Evolutionary conservation across 2,888 invertebrate species (phyloP), one percentile per base, ranked within the genome.

Genomic region (Drosophila neoperkinsi): DNA sequence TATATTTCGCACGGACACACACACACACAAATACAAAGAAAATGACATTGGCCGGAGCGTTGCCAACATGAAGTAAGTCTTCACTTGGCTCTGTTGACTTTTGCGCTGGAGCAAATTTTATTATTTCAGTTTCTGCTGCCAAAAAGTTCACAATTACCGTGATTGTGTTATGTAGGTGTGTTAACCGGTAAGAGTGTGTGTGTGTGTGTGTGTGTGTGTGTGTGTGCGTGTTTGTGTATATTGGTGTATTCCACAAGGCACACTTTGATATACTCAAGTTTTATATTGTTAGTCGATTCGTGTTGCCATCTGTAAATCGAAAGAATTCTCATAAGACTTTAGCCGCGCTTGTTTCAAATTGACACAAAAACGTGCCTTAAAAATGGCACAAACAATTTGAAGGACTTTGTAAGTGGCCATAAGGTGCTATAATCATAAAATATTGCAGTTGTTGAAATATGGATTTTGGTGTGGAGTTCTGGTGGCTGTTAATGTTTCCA

Each of bases 41-140:
- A 43, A 58, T n/a, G 30, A 34, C 63, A 60, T 67, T 79, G 74
- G 77, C 68, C 80, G 74, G 75, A 80, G 75, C 78, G 75, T 70
- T 82, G 82, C 82, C 82, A 82, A 82, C 72, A 82, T 68, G 82
- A 78, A 82, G 80, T 82, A 82, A 82, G 81, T 82, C 82, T 82
- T 82, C 73, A 59, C 81, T 82, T 82, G 72, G 72, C 81, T 46
- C 81, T 79, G 81, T 81, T 74, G 74, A 70, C 81, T 79, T 79
- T 80, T 53, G 63, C 63, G 55, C 64, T 67, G 51, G 59, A 68
- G 62, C 60, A 46, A 41, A 57, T 52, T 73, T 78, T 64, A 67
- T 66, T 36, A 16, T 36, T n/a, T 58, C 58, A 34, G 53, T 64
- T 77, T 51, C 49, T 62, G 69, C 55, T 81, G 82, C 82, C 82